Evolutionary conservation across 2,797 vertebrate species (phyloP).

Genomic region (Helarctos malayanus): DNA sequence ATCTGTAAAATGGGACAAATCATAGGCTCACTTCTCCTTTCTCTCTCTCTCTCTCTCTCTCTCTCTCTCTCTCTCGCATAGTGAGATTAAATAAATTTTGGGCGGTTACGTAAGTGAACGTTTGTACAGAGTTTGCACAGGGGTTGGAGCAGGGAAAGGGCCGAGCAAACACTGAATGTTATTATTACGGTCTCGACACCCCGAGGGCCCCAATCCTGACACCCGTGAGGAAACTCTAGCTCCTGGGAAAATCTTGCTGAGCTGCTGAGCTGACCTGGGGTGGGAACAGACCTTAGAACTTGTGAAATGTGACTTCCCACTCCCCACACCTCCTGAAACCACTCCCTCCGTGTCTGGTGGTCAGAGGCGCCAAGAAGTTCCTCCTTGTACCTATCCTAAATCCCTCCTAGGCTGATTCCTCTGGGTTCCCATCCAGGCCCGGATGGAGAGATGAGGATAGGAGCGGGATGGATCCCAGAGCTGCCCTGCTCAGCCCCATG

Average conservation of each 20-base stretch:
- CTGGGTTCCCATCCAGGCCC: background rate
- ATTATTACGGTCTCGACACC: background rate
- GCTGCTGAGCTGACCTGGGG: background rate
- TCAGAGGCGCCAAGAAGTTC: background rate
- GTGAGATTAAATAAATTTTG: background rate
- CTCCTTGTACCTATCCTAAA: background rate
- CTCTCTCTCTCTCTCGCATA: background rate
- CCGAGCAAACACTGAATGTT: background rate
- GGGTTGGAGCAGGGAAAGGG: background rate
- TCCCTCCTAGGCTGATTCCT: background rate
- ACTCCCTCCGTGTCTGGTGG: background rate
- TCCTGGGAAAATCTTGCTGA: background rate
- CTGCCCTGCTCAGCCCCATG: background rate
- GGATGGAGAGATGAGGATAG: background rate
- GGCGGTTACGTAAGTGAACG: background rate
- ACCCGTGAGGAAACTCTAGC: background rate
- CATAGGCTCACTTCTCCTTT: background rate
- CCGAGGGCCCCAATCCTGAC: background rate
- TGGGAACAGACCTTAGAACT: background rate
- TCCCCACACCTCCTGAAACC: background rate
- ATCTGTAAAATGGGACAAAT: constrained; percentile 11
- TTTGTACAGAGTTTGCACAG: background rate
- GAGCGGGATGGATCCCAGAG: background rate
- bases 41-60: background rate
- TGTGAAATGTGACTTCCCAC: background rate